Conservation (phyloP, 2,113 vertebrate genomes). For the Delphinus delphis region DNA sequence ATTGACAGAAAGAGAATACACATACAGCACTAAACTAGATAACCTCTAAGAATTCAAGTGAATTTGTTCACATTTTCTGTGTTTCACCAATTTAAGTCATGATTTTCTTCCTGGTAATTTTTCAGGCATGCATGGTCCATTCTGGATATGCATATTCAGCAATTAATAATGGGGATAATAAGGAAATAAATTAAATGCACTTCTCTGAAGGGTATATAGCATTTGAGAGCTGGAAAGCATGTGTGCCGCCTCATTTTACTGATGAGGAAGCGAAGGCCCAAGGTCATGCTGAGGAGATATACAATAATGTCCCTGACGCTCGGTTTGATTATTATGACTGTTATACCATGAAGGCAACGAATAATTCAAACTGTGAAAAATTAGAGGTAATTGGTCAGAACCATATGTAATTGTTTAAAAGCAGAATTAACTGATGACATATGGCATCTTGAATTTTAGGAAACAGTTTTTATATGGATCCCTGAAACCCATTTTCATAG, state of each 20-base stretch:
- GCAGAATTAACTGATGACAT: not conserved
- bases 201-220: not conserved
- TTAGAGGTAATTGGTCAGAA: not conserved
- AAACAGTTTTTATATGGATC: not conserved
- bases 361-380: slow-evolving; percentile 4
- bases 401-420: not conserved
- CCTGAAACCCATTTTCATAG: not conserved
- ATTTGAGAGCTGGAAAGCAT: not conserved
- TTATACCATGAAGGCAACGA: not conserved
- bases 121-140: not conserved
- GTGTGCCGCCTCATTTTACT: not conserved
- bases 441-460: not conserved
- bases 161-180: not conserved
- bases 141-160: not conserved
- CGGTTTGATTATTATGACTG: not conserved
- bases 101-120: not conserved
- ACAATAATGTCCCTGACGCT: not conserved
- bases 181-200: not conserved
- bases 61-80: not conserved
- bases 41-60: not conserved
- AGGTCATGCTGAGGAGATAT: not conserved
- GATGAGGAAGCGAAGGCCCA: not conserved
- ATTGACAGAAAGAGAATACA: not conserved
- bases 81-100: not conserved
- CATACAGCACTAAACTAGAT: not conserved